These are phyloP conservation scores for Muschampia plurimacula DNA, from an alignment of 2,888 invertebrate genomes.

Conservation along the genomic window DNA sequence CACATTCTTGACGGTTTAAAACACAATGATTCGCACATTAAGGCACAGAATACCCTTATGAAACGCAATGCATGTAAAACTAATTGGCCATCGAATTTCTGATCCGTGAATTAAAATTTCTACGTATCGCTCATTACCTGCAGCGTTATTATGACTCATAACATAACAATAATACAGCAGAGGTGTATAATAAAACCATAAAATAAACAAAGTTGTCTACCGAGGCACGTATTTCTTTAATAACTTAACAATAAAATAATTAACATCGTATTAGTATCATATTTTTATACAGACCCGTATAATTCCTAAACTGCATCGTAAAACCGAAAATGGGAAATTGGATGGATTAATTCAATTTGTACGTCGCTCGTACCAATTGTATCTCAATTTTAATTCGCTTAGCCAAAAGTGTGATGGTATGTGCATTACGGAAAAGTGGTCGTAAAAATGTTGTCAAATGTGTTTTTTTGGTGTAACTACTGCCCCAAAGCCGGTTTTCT, in stretches of 20 bases:
- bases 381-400: background rate
- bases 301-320: conserved; percentile 4
- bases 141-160: conserved; percentile 38
- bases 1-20: background rate
- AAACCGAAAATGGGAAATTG: background rate
- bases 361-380: background rate
- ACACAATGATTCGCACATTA: conserved; percentile 17
- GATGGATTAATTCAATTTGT: background rate
- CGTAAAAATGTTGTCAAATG: conserved; percentile 20
- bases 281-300: conserved; percentile 10
- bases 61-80: conserved; percentile 21
- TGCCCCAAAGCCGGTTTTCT: conserved; percentile 23
- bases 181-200: conserved; percentile 40
- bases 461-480: conserved; percentile 20
- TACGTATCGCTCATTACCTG: background rate
- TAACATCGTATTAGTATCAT: conserved; percentile 23
- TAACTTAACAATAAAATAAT: conserved; percentile 32
- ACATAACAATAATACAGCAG: conserved; percentile 31
- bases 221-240: conserved; percentile 32
- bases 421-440: conserved; percentile 15
- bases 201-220: conserved; percentile 20
- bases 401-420: conserved; percentile 6
- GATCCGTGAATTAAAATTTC: conserved; percentile 36
- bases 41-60: conserved; percentile 20
- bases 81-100: conserved; percentile 42